Base-by-base conservation (phyloP, 2,113 vertebrate genomes). In the Leptodactylus fuscus region DNA sequence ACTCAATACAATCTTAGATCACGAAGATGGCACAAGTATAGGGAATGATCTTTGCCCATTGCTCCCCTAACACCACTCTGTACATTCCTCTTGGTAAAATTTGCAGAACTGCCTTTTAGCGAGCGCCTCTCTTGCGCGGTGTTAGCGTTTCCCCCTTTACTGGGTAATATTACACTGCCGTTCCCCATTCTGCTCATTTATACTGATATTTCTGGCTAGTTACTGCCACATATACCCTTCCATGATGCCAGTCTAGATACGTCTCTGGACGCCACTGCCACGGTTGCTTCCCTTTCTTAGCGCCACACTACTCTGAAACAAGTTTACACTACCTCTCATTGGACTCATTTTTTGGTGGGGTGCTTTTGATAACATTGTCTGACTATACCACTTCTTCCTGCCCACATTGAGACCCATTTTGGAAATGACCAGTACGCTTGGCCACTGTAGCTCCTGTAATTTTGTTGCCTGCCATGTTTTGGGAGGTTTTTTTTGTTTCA, bases 31-130 rank as follows among this genome's bases (percentile, higher is more conserved):
- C 34, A 10, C 7, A 11, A 22, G 32, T 69, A 20, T 22, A 12
- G 34, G 20, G 34, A 69, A 20, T 22, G 34, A 38, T 8, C 34
- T 0, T 41, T 20, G 34, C 38, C 22, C 38, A 69, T 7, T 38
- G 65, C 32, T 38, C 29, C 62, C 13, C 62, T 18, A 16, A 27
- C 29, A 10, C 62, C 29, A 16, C 15, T 34, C 29, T 67, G 8
- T 10, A 69, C 65, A 69, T 69, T 69, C 65, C 65, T 69, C 34
- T 10, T 69, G 32, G 65, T 69, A 69, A 69, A 69, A 8, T 18
- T 67, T 6, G 62, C 29, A 34, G 62, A 69, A 38, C 65, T 67
- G 62, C 62, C 29, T 9, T 0, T 22, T 69, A 2, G 7, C 18
- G 20, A 38, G 4, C 8, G 15, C 32, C 22, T 20, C 34, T 18